Evolutionary conservation across 92 coral and sea anemone species (phyloP).

Genomic region (Parazoanthus atlanticus): DNA sequence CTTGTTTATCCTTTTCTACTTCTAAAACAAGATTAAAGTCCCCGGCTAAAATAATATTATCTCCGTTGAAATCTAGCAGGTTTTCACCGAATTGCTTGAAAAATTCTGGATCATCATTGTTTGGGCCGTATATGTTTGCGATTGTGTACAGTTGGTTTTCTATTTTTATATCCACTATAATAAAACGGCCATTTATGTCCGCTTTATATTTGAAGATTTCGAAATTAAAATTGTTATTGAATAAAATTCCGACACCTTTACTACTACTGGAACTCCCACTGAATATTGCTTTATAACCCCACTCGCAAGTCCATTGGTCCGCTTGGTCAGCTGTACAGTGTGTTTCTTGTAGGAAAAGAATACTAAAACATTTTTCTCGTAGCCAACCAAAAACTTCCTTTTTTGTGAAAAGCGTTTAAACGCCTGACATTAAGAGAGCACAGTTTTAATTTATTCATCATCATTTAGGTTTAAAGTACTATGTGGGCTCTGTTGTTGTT

Average conservation of each 20-base stretch:
- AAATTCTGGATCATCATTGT: background rate
- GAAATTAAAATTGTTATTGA: conserved; percentile 22
- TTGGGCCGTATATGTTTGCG: background rate
- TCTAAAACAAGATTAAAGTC: background rate
- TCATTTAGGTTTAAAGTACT: background rate
- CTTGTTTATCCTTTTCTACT: background rate
- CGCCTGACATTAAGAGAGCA: conserved; percentile 17
- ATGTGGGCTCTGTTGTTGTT: conserved; percentile 3
- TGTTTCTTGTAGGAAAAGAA: background rate
- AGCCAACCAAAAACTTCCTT: conserved; percentile 7
- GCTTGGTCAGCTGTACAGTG: background rate
- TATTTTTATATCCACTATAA: conserved; percentile 6
- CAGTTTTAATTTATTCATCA: conserved; percentile 11
- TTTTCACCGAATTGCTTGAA: background rate
- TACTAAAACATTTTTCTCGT: background rate
- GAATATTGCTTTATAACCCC: background rate
- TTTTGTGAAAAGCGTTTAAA: background rate
- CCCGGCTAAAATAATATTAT: background rate
- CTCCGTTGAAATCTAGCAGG: background rate
- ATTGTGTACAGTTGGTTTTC: background rate
- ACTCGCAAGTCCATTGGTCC: background rate
- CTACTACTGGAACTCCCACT: background rate
- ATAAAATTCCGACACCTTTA: background rate
- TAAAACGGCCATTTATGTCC: background rate
- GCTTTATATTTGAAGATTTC: background rate